Conservation (phyloP, 2,797 vertebrate genomes). For the Onychomys leucogaster region DNA sequence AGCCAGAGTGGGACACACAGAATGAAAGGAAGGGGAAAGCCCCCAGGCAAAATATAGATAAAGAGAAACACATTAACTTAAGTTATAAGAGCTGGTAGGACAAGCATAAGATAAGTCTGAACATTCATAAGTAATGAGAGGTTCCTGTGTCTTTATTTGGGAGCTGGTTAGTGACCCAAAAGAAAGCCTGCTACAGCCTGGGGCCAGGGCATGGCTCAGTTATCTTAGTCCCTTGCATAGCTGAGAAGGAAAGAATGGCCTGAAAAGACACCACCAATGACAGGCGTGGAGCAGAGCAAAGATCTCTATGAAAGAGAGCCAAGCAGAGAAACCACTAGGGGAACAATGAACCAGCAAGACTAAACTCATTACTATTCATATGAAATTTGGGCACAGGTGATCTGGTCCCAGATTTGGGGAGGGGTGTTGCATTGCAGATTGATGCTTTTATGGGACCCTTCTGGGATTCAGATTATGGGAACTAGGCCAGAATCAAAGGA, state of each 20-base stretch:
- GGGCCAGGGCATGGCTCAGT: neutral
- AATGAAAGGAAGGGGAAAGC: neutral
- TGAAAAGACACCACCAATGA: slow-evolving; percentile 73
- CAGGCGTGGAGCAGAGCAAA: slow-evolving; percentile 81
- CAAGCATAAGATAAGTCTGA: neutral
- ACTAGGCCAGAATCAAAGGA: slow-evolving; percentile 68
- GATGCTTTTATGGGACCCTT: slow-evolving; percentile 81
- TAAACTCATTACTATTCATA: slow-evolving; percentile 88
- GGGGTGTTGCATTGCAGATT: slow-evolving; percentile 86
- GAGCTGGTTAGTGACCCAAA: neutral
- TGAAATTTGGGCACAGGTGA: slow-evolving; percentile 89
- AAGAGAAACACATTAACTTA: neutral
- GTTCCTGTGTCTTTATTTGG: neutral
- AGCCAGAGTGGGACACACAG: neutral
- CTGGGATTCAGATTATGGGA: slow-evolving; percentile 83
- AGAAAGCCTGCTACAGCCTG: neutral
- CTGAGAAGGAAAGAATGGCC: slow-evolving; percentile 52
- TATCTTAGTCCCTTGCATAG: neutral
- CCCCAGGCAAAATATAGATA: neutral
- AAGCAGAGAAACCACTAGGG: slow-evolving; percentile 83
- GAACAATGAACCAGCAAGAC: slow-evolving; percentile 87
- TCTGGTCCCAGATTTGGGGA: slow-evolving; percentile 86
- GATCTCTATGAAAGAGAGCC: slow-evolving; percentile 68
- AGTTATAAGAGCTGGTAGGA: neutral
- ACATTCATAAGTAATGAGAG: neutral